Percentiles rank a stretch among this genome's conserved stretches.
phyloP scores from a whole-genome alignment of 2,113 vertebrate species.

The Caretta caretta region DNA sequence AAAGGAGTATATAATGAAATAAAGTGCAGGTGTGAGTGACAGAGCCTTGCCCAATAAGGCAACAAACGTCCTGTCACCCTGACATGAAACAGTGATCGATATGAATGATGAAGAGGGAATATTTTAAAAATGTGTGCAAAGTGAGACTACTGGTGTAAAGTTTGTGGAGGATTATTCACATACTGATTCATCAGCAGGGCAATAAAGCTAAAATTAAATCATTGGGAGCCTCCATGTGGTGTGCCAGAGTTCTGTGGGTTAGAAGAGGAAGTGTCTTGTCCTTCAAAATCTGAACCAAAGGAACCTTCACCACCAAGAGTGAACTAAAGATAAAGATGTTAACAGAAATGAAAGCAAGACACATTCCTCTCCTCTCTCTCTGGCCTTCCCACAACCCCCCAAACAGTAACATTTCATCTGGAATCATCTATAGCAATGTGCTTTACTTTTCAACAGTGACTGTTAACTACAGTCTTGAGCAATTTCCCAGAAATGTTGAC shows the following conservation, averaged over 20 bases:
- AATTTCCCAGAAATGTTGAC: background rate
- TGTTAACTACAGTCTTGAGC: background rate
- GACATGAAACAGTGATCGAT: background rate
- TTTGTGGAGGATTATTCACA: slow-evolving; percentile 37
- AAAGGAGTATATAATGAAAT: background rate
- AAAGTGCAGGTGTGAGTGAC: background rate
- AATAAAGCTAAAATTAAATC: background rate
- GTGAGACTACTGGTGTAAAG: background rate
- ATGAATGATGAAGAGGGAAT: background rate
- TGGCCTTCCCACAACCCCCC: background rate
- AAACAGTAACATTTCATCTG: background rate
- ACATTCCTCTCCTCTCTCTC: background rate
- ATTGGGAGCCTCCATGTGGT: background rate
- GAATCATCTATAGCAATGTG: background rate
- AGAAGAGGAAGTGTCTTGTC: background rate
- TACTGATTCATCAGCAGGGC: slow-evolving; percentile 26
- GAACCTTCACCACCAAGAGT: background rate
- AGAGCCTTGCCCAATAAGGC: background rate
- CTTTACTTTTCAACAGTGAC: background rate
- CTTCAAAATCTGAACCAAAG: slow-evolving; percentile 4
- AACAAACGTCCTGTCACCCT: background rate
- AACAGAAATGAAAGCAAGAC: background rate
- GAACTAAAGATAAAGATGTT: background rate
- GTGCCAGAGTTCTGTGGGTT: background rate
- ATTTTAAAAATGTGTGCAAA: background rate